phyloP scores from a whole-genome alignment of 2,797 vertebrate species.

The Artibeus lituratus region DNA sequence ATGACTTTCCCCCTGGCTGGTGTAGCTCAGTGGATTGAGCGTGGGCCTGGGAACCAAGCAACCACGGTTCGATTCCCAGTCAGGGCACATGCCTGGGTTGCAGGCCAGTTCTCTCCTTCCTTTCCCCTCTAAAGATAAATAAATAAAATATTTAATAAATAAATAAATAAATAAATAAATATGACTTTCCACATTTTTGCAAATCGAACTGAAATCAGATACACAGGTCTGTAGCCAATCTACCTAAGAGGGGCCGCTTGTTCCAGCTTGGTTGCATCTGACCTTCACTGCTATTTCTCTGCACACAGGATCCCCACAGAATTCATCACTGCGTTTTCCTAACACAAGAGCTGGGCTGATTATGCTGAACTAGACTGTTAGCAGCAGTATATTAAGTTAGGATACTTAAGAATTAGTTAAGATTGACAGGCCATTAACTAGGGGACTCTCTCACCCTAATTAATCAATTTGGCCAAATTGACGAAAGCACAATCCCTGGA shows the following conservation, averaged over 20 bases:
- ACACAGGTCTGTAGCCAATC: neutral
- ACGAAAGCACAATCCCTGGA: neutral
- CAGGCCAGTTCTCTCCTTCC: no score
- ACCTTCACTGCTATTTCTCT: neutral
- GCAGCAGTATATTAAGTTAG: neutral
- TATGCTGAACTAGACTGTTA: neutral
- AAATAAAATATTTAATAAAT: no score
- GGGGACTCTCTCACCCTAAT: neutral
- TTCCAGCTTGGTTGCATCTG: neutral
- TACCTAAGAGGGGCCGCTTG: neutral
- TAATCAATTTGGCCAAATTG: neutral
- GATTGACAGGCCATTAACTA: neutral
- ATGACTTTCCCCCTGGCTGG: no score
- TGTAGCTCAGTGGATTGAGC: no score
- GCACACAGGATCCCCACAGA: neutral
- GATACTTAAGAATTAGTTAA: neutral
- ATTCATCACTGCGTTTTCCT: neutral
- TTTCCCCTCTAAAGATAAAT: no score
- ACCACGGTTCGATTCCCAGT: no score
- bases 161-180: no score
- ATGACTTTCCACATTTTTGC: neutral
- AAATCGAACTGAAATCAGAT: neutral
- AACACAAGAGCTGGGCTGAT: neutral
- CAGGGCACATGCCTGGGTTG: no score
- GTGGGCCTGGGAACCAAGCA: no score